A percentile compares a stretch with the other conserved stretches of the same genome.
Evolutionary conservation across 1,140 invertebrate species (phyloP).

Genomic region (Nasonia giraulti): DNA sequence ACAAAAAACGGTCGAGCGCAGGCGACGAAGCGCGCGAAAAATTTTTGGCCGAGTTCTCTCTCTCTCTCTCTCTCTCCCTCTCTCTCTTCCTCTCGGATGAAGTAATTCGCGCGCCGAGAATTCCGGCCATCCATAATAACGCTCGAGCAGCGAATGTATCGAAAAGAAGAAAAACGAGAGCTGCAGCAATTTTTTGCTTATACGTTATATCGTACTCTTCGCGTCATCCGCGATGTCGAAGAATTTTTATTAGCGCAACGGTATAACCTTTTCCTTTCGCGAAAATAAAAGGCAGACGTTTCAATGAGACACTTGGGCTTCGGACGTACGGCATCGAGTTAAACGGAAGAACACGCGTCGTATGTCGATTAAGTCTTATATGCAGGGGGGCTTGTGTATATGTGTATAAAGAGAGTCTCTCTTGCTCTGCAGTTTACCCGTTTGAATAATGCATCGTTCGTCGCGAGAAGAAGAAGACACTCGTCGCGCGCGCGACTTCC

Average conservation of each 20-base stretch:
- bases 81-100: background rate
- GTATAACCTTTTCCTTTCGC: background rate
- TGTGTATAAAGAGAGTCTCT: conserved; percentile 9
- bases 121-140: conserved; percentile 6
- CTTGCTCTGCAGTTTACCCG: background rate
- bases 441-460: conserved; percentile 31
- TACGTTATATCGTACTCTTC: conserved; percentile 7
- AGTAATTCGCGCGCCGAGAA: conserved; percentile 36
- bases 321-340: background rate
- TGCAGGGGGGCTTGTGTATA: background rate
- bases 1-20: background rate
- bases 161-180: conserved; percentile 21
- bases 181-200: conserved; percentile 28
- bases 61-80: background rate
- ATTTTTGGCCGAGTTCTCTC: conserved; percentile 28
- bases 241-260: background rate
- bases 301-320: background rate
- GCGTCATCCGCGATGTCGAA: background rate
- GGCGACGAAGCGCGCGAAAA: conserved; percentile 18
- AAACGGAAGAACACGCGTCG: background rate
- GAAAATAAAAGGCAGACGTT: background rate
- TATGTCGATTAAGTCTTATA: background rate
- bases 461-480: conserved; percentile 13
- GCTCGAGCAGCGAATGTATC: background rate
- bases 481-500: background rate